Evolutionary conservation across 2,113 vertebrate genomes (phyloP).

Genomic region (Myiopsitta monachus): DNA sequence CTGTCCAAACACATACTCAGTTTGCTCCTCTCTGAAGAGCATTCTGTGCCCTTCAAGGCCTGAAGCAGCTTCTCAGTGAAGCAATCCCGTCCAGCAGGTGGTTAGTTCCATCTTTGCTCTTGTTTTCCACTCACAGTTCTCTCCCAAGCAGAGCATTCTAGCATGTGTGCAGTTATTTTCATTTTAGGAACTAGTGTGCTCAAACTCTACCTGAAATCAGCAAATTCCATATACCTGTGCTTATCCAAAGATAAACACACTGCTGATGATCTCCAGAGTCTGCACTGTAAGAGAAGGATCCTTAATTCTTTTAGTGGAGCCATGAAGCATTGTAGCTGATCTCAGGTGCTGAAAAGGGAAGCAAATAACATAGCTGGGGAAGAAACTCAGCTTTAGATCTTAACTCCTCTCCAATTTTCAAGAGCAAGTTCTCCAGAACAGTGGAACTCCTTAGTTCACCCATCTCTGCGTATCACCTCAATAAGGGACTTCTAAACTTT

Average conservation of each 20-base stretch:
- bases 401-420: neutral
- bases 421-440: neutral
- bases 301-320: slow-evolving; percentile 4
- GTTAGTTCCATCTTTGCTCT: neutral
- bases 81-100: neutral
- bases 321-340: neutral
- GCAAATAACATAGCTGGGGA: neutral
- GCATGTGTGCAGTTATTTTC: neutral
- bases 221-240: neutral
- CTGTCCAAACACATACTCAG: neutral
- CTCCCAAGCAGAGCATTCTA: neutral
- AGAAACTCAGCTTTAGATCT: neutral
- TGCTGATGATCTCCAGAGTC: neutral
- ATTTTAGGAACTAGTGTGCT: neutral
- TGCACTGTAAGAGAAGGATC: neutral
- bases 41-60: neutral
- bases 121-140: neutral
- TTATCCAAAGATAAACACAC: neutral
- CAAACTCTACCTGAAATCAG: neutral
- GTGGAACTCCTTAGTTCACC: neutral
- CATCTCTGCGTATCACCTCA: neutral
- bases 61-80: neutral
- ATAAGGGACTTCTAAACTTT: neutral
- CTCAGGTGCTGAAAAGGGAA: neutral
- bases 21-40: neutral